Percentiles rank a stretch among this genome's conserved stretches.
These are phyloP conservation scores for Nothobranchius kuhntae DNA, from an alignment of 2,113 vertebrate species.

Conservation along the genomic window DNA sequence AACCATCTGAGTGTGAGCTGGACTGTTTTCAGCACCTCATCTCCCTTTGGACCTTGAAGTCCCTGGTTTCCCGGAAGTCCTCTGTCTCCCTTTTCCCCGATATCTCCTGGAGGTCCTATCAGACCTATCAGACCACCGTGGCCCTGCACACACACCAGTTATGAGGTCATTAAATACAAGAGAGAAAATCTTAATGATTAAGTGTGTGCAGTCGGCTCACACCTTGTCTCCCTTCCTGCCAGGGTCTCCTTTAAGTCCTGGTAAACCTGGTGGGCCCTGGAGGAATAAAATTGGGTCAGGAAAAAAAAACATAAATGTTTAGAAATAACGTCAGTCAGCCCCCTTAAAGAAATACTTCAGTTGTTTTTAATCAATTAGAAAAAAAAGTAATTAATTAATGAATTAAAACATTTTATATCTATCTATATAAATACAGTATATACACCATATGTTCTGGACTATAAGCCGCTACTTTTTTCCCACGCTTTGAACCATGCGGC, in stretches of 20 bases:
- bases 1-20: not conserved
- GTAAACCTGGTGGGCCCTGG: slow-evolving; percentile 91
- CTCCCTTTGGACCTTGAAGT: slow-evolving; percentile 89
- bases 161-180: slow-evolving; percentile 6
- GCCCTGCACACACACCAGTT: slow-evolving; percentile 79
- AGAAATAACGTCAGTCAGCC: too few relatives aligned
- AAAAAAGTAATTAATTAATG: too few relatives aligned
- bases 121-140: slow-evolving; percentile 95
- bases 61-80: slow-evolving; percentile 94
- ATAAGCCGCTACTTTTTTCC: too few relatives aligned
- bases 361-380: too few relatives aligned
- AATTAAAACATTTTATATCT: too few relatives aligned
- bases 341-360: too few relatives aligned
- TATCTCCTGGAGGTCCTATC: slow-evolving; percentile 93
- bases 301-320: not conserved
- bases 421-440: too few relatives aligned
- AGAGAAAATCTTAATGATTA: not conserved
- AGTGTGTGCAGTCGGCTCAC: not conserved
- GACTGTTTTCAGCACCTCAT: slow-evolving; percentile 80
- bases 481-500: too few relatives aligned
- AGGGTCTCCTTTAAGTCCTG: slow-evolving; percentile 92
- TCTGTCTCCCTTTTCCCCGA: slow-evolving; percentile 95
- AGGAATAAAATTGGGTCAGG: not conserved
- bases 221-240: slow-evolving; percentile 97
- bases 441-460: too few relatives aligned